These are phyloP conservation scores for Palythoa grandiflora DNA, from an alignment of 92 coral and sea anemone species.

Conservation along the genomic window DNA sequence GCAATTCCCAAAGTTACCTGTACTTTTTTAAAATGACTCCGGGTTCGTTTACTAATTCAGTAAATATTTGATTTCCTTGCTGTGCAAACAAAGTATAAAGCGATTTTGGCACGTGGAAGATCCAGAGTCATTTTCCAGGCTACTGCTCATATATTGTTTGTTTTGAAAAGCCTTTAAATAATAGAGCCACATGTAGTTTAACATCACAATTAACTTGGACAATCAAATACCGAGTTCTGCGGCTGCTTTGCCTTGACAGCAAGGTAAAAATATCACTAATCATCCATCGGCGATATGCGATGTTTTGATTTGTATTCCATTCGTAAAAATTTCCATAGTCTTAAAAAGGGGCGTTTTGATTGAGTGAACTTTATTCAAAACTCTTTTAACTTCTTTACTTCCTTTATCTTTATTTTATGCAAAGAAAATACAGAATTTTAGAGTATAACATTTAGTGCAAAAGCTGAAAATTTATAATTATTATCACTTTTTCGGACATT, in stretches of 20 bases:
- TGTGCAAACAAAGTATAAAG: background rate
- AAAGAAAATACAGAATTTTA: background rate
- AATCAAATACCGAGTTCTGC: constrained; percentile 61
- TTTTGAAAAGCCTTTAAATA: background rate
- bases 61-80: constrained; percentile 16
- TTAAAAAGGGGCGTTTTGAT: background rate
- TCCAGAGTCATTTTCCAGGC: constrained; percentile 22
- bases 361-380: background rate
- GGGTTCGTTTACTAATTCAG: constrained; percentile 14
- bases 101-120: constrained; percentile 44
- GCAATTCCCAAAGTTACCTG: background rate
- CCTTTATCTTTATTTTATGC: background rate
- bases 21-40: background rate
- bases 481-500: too few species aligned
- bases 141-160: constrained; percentile 36
- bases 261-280: constrained; percentile 41
- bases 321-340: background rate
- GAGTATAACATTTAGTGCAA: background rate
- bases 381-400: background rate
- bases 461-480: background rate
- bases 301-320: background rate
- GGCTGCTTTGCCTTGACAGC: constrained; percentile 79
- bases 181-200: constrained; percentile 45
- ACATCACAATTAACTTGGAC: constrained; percentile 65
- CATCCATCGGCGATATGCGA: constrained; percentile 12